Percentiles rank a stretch among this genome's conserved stretches.
Conservation (phyloP, 2,797 vertebrate species). For the Coluber constrictor region DNA sequence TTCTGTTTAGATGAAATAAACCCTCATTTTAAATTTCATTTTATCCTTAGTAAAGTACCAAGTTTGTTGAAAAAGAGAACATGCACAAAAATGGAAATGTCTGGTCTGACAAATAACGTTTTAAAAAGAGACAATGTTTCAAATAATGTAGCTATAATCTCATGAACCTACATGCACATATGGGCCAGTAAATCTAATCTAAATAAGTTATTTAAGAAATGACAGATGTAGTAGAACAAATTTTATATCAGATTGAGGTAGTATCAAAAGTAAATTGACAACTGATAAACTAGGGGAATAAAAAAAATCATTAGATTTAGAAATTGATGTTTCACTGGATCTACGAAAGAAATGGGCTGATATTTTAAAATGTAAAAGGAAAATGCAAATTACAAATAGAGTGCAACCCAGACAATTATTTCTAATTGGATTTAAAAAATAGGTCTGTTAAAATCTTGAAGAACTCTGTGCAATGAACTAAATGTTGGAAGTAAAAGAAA, state of each 20-base stretch:
- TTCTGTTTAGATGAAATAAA: slow-evolving; percentile 38
- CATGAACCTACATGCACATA: not conserved
- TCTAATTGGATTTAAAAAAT: not conserved
- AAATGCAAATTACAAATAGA: not conserved
- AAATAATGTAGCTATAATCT: not conserved
- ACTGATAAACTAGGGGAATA: not conserved
- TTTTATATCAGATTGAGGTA: not conserved
- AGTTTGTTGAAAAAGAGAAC: slow-evolving; percentile 30
- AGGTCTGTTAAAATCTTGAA: not conserved
- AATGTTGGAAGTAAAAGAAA: not conserved
- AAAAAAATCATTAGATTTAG: not conserved
- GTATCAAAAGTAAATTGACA: not conserved
- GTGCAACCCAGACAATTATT: not conserved
- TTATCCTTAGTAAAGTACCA: not conserved
- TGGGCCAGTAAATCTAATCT: not conserved
- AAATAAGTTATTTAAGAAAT: not conserved
- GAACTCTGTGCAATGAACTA: not conserved
- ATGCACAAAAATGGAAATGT: not conserved
- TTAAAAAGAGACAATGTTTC: not conserved
- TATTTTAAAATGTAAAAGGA: not conserved
- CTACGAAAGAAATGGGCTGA: not conserved
- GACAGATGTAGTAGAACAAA: not conserved
- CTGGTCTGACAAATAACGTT: not conserved
- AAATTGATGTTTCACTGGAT: not conserved
- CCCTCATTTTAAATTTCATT: slow-evolving; percentile 32